Evolutionary conservation across 2,797 vertebrate species (phyloP).

Genomic region (Poecile montanus): DNA sequence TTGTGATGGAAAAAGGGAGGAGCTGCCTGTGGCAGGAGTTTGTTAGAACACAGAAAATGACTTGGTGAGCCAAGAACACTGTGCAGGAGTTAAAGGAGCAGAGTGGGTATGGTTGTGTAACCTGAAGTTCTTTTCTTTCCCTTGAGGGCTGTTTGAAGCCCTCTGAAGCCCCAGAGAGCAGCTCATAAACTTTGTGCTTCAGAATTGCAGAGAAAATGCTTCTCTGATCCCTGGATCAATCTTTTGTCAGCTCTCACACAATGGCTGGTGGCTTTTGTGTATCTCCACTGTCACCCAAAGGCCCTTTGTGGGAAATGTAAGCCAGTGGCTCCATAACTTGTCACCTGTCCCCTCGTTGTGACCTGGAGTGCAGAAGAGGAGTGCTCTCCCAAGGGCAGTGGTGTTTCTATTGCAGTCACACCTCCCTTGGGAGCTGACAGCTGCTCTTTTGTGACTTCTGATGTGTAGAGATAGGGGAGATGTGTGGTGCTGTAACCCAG

Average conservation of each 20-base stretch:
- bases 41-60: background rate
- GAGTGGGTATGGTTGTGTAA: background rate
- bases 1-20: background rate
- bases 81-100: background rate
- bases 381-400: background rate
- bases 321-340: background rate
- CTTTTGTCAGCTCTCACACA: background rate
- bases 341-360: background rate
- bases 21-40: background rate
- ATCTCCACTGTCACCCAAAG: background rate
- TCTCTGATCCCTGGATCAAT: background rate
- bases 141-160: background rate
- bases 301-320: background rate
- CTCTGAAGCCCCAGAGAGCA: background rate
- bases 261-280: background rate
- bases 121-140: background rate
- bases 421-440: background rate
- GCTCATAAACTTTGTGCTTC: background rate
- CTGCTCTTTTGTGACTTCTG: background rate
- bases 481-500: background rate
- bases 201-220: slow-evolving; percentile 4
- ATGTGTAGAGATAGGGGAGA: background rate
- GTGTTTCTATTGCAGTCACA: background rate
- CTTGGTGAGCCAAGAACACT: background rate
- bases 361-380: background rate